A percentile compares a stretch with the other conserved stretches of the same genome.
phyloP scores from a whole-genome alignment of 2,113 vertebrate genomes.

The Triplophysa rosa region DNA sequence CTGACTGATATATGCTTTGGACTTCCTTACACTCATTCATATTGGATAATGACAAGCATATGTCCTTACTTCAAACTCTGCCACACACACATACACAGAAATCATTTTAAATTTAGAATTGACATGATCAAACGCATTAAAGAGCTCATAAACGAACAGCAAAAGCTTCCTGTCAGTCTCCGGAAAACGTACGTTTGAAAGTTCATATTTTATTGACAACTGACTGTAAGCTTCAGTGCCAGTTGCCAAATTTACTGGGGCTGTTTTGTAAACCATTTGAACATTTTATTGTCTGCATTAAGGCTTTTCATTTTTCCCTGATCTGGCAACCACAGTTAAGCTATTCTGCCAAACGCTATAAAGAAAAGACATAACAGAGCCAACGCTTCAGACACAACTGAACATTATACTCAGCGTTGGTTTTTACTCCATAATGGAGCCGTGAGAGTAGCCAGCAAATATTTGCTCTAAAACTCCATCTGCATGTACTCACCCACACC shows the following conservation, averaged over 20 bases:
- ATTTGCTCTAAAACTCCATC: slow-evolving; percentile 49
- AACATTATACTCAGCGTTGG: slow-evolving; percentile 26
- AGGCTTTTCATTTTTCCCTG: slow-evolving; percentile 52
- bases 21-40: slow-evolving; percentile 65
- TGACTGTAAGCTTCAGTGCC: slow-evolving; percentile 44
- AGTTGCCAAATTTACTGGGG: slow-evolving; percentile 37
- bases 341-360: slow-evolving; percentile 47
- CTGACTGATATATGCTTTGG: slow-evolving; percentile 52
- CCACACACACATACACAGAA: slow-evolving; percentile 15
- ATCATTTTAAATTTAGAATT: slow-evolving; percentile 10
- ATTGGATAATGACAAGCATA: slow-evolving; percentile 71
- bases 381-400: slow-evolving; percentile 40
- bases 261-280: slow-evolving; percentile 45
- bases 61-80: slow-evolving; percentile 45
- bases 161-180: slow-evolving; percentile 45
- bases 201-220: slow-evolving; percentile 44
- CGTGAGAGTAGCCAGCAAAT: slow-evolving; percentile 46
- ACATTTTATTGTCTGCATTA: slow-evolving; percentile 47
- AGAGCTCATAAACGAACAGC: slow-evolving; percentile 34
- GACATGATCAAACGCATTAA: slow-evolving; percentile 32
- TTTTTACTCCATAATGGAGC: slow-evolving; percentile 29
- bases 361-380: slow-evolving; percentile 39
- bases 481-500: slow-evolving; percentile 50
- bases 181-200: slow-evolving; percentile 25
- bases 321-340: slow-evolving; percentile 33